Percentiles rank a stretch among this genome's conserved stretches.
Evolutionary conservation across 2,797 vertebrate genomes (phyloP).

Genomic region (Morelia viridis): DNA sequence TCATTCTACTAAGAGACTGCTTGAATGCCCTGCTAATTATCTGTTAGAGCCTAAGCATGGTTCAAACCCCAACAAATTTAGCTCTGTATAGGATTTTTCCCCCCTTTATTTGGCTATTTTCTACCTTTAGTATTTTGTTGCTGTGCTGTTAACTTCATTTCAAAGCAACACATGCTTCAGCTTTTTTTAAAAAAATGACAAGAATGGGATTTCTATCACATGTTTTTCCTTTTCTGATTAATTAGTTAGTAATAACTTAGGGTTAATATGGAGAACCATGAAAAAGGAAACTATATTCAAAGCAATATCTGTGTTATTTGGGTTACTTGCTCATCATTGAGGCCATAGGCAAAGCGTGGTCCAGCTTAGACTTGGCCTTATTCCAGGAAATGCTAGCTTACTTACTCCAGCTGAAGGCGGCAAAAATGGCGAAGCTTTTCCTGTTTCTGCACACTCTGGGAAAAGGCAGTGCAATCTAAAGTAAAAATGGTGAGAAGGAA

Average conservation of each 20-base stretch:
- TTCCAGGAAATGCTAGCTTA: conserved; percentile 8
- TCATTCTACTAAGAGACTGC: not conserved
- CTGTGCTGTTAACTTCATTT: not conserved
- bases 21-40: not conserved
- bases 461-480: not conserved
- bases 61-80: not conserved
- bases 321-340: not conserved
- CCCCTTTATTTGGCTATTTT: not conserved
- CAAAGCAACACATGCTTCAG: not conserved
- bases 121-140: not conserved
- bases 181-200: not conserved
- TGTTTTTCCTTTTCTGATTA: not conserved
- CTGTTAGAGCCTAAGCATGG: not conserved
- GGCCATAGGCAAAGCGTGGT: too few species aligned
- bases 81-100: not conserved
- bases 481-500: not conserved
- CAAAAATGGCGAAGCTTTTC: accelerated
- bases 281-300: not conserved
- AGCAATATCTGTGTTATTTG: not conserved
- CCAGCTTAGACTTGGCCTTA: conserved; percentile 6
- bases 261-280: not conserved
- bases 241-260: not conserved
- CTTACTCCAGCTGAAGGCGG: conserved; percentile 45
- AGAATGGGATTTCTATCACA: not conserved
- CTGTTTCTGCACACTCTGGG: conserved; percentile 1